Percentiles rank a stretch among this genome's conserved stretches.
Conservation (phyloP, 2,888 invertebrate species). For the Ophonus ardosiacus region DNA sequence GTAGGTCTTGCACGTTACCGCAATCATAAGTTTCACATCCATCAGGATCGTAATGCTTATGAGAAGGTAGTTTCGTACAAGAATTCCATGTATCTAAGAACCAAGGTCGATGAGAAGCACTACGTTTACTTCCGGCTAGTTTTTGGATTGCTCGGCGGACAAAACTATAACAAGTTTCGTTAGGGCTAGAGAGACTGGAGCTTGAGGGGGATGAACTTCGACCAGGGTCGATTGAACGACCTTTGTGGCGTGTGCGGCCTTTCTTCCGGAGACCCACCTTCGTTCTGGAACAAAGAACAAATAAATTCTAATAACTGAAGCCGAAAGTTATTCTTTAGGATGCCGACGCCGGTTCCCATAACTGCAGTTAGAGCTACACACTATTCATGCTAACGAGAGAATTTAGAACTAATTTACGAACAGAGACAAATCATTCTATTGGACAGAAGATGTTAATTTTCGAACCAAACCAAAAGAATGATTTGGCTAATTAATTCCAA, state of each 20-base stretch:
- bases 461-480: no score
- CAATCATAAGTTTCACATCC: constrained; percentile 81
- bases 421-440: no score
- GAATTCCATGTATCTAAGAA: constrained; percentile 89
- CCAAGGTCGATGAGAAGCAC: constrained; percentile 81
- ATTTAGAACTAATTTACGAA: no score
- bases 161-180: constrained; percentile 96
- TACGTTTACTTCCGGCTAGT: constrained; percentile 83
- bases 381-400: no score
- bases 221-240: constrained; percentile 83
- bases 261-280: constrained; percentile 76
- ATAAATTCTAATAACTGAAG: no score
- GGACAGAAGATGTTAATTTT: no score
- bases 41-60: constrained; percentile 77
- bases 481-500: no score
- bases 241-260: constrained; percentile 77
- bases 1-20: constrained; percentile 85
- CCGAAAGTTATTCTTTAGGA: no score
- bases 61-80: constrained; percentile 73
- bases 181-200: constrained; percentile 92
- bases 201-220: constrained; percentile 84
- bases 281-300: constrained; percentile 69
- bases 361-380: no score
- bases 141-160: constrained; percentile 91
- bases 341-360: no score